Evolutionary conservation across 2,113 vertebrate species (phyloP), one percentile per base, ranked within the genome.

Genomic region (Mirounga angustirostris): DNA sequence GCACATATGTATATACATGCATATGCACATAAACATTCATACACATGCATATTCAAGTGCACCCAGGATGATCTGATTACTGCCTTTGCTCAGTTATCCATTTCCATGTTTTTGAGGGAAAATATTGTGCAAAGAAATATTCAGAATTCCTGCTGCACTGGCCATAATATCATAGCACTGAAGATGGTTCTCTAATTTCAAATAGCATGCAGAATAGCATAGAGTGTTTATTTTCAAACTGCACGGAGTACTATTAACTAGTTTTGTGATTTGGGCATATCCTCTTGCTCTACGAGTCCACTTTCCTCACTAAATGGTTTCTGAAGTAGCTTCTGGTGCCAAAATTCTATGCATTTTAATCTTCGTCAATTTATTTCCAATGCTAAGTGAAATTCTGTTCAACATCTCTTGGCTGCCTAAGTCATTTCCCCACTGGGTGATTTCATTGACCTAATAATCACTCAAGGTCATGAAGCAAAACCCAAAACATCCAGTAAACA

Each of bases 331-430:
- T 87, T 90, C 63, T 63, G 63, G 69, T 33, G 67, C 30, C 54
- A 65, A 58, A 94, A 69, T 46, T 28, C n/a, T 84, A 36, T 11
- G 8, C 16, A 85, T 67, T 95, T 78, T 58, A 65, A 50, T 82
- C 54, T 58, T 74, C 33, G 88, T 43, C n/a, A 61, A 50, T 81
- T 84, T 95, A 69, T 61, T 94, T 36, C 54, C 30, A 52, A 24
- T 24, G 63, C 24, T 90, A 96, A 95, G 54, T 89, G 30, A 91
- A 93, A 89, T 69, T 84, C 33, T 59, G 5, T 79, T 82, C 52
- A 82, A n/a, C 65, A 89, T 28, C 67, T 97, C 65, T 69, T 82
- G 24, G 56, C 7, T 2, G 4, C 28, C 30, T 79, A 63, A 95
- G 58, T 69, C 46, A 84, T 81, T 95, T 97, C 5, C 65, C 80